Base-by-base conservation (phyloP, 1,140 invertebrate genomes). In the Ceratina calcarata region DNA sequence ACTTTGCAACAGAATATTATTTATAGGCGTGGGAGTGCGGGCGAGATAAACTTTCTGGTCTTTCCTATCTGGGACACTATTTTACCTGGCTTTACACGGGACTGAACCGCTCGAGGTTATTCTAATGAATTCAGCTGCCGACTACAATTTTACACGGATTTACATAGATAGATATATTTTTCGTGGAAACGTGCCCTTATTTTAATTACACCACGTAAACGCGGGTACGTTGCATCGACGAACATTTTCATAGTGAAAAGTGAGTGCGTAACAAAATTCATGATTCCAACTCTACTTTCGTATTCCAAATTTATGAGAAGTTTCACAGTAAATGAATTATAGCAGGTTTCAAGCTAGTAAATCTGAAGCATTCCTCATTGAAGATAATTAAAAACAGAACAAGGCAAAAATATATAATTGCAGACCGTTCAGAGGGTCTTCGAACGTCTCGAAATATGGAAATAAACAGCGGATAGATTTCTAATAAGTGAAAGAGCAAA, bases 31-130 rank as follows among this genome's bases (percentile, higher is more conserved):
- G n/a, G 45, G 24, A 27, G 57, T 15, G 32, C 16, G 16, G 37
- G 8, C 57, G 75, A 70, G 75, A 77, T 77, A 77, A 70, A 77
- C 75, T 77, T 77, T 77, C 75, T 70, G 66, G 22, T 70, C 75
- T 77, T 70, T 77, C 75, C 75, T 77, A 72, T 77, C 75, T 77
- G 57, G 18, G 70, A 61, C 67, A 37, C 45, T 77, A 77, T 77
- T 77, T 77, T 60, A 77, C 75, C 57, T 3, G 15, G 75, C 45
- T 70, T n/a, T 62, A 32, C 75, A 27, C 57, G 58, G 53, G 53
- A 68, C 65, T 76, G 57, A 76, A 68, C 64, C 66, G 75, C 55
- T 57, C n/a, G 45, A 77, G 66, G 69, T 77, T 70, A 77, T 77
- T 77, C 75, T 61, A 77, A 77, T 77, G 75, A 77, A 70, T 77